Evolutionary conservation across 2,113 vertebrate genomes (phyloP), one percentile per base, ranked within the genome.

Genomic region (Cepphus grylle): DNA sequence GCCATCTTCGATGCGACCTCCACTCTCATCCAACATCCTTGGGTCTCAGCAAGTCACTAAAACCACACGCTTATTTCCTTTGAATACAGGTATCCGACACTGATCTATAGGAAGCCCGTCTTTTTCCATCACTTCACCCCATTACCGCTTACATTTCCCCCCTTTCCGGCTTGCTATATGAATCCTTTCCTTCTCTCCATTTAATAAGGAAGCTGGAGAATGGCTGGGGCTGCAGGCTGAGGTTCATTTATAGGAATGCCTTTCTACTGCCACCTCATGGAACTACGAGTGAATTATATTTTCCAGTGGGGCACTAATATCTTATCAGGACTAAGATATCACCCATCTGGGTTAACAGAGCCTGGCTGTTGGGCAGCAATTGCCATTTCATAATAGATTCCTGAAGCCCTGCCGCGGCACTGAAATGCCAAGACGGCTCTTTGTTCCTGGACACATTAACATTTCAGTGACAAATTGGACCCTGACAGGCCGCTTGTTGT

Each of bases 181-280:
- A 94, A 45, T 43, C 45, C 79, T 30, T 11, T 66, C 77, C 81
- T 71, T 40, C 65, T 66, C 69, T 43, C 38, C 3, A 17, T 19
- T 86, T 43, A 34, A 30, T 25, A 20, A 66, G 9, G 70, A 62
- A 72, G 63, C 81, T 30, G 67, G 65, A 63, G 69, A 76, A 18
- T 0, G 16, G 79, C 61, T 66, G 1, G 1, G 71, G 56, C 79
- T 61, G 52, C 73, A 38, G 71, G 47, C 55, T 16, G 52, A 13
- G 49, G 12, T 40, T 66, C 2, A 2, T 18, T 45, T n/a, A 2
- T 0, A 92, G 74, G 58, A 61, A 65, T 9, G 94, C 81, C 86
- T 90, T 79, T 80, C 96, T 97, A 36, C 97, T 96, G 98, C 97
- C 98, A 97, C n/a, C 98, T 97, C 73, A 94, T 94, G 97, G 98